These are phyloP conservation scores for Neolamprologus sp. DNA, from an alignment of 2,113 vertebrate species.

Conservation along the genomic window DNA sequence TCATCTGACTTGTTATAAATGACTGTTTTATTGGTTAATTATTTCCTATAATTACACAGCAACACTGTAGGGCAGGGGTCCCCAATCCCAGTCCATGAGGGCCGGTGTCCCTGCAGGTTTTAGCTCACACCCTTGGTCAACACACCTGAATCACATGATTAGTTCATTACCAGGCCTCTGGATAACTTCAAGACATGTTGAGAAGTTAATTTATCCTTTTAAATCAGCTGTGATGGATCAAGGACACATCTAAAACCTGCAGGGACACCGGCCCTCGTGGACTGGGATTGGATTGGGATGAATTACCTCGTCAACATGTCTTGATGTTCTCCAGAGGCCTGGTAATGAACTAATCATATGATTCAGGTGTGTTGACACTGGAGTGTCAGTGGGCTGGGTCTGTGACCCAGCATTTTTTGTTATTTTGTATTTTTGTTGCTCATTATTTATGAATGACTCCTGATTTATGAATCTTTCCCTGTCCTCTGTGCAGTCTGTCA, in stretches of 20 bases:
- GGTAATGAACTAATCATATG: neutral
- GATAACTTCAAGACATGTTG: neutral
- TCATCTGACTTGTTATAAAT: neutral
- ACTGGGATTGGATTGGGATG: neutral
- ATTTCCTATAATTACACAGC: neutral
- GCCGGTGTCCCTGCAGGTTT: neutral
- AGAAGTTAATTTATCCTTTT: neutral
- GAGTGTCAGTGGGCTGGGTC: neutral
- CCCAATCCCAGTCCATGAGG: neutral
- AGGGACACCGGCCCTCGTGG: neutral
- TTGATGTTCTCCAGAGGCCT: neutral
- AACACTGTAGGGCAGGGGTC: neutral
- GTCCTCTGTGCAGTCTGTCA: neutral
- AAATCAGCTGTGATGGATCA: neutral
- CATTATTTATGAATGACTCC: neutral
- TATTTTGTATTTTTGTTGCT: neutral
- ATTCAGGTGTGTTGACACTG: neutral
- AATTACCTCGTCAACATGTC: neutral
- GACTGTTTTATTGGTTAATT: neutral
- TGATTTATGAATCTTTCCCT: neutral
- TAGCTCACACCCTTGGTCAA: neutral
- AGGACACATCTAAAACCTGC: neutral
- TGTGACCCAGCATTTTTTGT: neutral
- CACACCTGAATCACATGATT: neutral
- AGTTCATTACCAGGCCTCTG: neutral